phyloP scores from a whole-genome alignment of 2,888 invertebrate species.

The Euplagia quadripunctaria region DNA sequence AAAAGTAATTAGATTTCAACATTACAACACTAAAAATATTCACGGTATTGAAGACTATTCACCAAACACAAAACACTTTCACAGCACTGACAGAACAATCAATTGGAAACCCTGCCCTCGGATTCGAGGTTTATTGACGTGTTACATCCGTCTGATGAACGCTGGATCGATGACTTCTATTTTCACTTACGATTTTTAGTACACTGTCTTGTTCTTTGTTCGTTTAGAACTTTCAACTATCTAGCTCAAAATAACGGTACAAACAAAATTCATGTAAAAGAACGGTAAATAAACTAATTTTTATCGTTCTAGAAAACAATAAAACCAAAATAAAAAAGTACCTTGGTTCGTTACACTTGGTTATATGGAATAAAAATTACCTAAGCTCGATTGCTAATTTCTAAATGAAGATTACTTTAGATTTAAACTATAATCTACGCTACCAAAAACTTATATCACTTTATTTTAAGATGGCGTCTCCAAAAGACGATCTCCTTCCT shows the following conservation, averaged over 20 bases:
- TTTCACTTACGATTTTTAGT: conserved; percentile 54
- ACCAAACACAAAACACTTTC: conserved; percentile 73
- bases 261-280: conserved; percentile 69
- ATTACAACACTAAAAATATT: conserved; percentile 27
- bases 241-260: conserved; percentile 75
- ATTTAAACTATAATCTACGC: conserved; percentile 85
- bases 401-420: conserved; percentile 83
- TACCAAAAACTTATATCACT: conserved; percentile 89
- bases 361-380: conserved; percentile 80
- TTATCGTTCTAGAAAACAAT: conserved; percentile 65
- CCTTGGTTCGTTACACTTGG: conserved; percentile 94
- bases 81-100: conserved; percentile 73
- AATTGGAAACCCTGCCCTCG: conserved; percentile 80
- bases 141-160: conserved; percentile 83
- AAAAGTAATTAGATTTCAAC: conserved; percentile 19
- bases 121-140: conserved; percentile 81
- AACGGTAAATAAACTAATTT: conserved; percentile 85
- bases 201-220: conserved; percentile 50
- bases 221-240: conserved; percentile 50
- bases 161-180: conserved; percentile 79
- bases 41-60: conserved; percentile 54
- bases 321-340: conserved; percentile 86
- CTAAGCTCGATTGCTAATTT: conserved; percentile 78
- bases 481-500: conserved; percentile 84
- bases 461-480: conserved; percentile 87